Evolutionary conservation across 2,888 invertebrate species (phyloP), one percentile per base, ranked within the genome.

Genomic region (Lysandra bellargus): DNA sequence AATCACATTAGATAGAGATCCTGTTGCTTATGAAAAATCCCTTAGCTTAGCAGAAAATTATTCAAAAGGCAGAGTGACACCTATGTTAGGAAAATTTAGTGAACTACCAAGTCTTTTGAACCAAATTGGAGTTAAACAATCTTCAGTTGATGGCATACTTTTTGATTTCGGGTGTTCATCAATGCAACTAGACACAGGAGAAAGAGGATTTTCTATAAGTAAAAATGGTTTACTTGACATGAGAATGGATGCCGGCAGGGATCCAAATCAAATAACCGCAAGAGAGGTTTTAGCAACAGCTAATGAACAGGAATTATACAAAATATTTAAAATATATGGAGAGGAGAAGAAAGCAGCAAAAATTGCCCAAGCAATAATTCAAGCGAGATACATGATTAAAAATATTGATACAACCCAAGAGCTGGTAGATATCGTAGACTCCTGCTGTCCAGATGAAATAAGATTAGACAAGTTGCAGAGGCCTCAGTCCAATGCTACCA

Each of bases 111-210:
- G 89, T 0, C 90, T 98, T 17, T 89, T 99, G 23, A 91, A 95
- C 83, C 84, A 91, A 1, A 88, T 95, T 33, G 94, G 95, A 53
- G 91, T 98, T n/a, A 87, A 88, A 44, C 95, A 95, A 80, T 96
- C 96, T 80, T 96, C 96, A 78, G 93, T 99, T 57, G 98, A 99
- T 95, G 98, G 97, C 0, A 96, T 99, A 79, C 88, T 99, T 37
- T 98, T 99, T 92, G 99, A 99, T 92, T 97, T 98, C 89, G 99
- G 99, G 7, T 98, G 98, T 86, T 99, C 99, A 0, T 98, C 99
- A 0, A 98, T 99, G 98, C 99, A 99, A 90, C 96, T 98, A 88
- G 98, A 99, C 87, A 95, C 95, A 82, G 95, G 96, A 0, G 95
- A 95, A 30, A 95, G 99, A 85, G 99, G 99, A 0, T 99, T 99